Evolutionary conservation across 53 echinoderm and acorn worm species (phyloP).

Genomic region (Paelopatides confundens): DNA sequence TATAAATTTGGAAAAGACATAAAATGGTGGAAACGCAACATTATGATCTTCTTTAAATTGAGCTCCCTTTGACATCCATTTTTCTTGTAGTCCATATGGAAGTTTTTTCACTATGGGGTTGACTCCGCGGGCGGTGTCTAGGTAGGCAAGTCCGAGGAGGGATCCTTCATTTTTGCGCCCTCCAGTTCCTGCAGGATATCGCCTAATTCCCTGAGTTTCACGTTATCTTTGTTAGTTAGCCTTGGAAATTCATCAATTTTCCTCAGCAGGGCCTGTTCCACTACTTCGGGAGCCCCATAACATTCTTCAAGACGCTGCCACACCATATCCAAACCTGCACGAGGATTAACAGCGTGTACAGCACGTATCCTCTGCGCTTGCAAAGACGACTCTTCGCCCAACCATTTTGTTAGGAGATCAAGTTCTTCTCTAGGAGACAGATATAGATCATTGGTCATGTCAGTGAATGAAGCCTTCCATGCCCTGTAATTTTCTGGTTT

Average conservation of each 20-base stretch:
- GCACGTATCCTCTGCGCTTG: slow-evolving; percentile 25
- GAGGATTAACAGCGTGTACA: background rate
- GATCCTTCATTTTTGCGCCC: slow-evolving; percentile 46
- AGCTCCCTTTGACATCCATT: too few relatives aligned
- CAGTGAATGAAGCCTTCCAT: slow-evolving; percentile 54
- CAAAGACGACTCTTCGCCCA: slow-evolving; percentile 48
- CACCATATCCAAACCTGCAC: background rate
- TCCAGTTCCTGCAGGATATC: slow-evolving; percentile 54
- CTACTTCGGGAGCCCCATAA: slow-evolving; percentile 59
- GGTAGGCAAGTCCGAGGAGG: slow-evolving; percentile 44
- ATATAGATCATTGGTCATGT: slow-evolving; percentile 45
- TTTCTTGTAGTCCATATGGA: too few relatives aligned
- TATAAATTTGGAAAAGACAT: slow-evolving; percentile 49
- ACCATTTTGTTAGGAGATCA: slow-evolving; percentile 58
- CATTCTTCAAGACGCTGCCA: slow-evolving; percentile 56
- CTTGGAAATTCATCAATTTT: slow-evolving; percentile 54
- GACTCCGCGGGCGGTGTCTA: too few relatives aligned
- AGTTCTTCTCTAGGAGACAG: slow-evolving; percentile 55
- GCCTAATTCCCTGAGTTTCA: slow-evolving; percentile 50
- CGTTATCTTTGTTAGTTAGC: slow-evolving; percentile 47
- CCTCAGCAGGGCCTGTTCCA: slow-evolving; percentile 20
- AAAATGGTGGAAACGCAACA: slow-evolving; percentile 56
- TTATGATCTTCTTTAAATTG: slow-evolving; percentile 40
- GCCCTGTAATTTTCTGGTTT: slow-evolving; percentile 57
- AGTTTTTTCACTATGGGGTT: too few relatives aligned